Base-by-base conservation (phyloP, 2,797 vertebrate genomes). In the Enteromius thamalakanensis region DNA sequence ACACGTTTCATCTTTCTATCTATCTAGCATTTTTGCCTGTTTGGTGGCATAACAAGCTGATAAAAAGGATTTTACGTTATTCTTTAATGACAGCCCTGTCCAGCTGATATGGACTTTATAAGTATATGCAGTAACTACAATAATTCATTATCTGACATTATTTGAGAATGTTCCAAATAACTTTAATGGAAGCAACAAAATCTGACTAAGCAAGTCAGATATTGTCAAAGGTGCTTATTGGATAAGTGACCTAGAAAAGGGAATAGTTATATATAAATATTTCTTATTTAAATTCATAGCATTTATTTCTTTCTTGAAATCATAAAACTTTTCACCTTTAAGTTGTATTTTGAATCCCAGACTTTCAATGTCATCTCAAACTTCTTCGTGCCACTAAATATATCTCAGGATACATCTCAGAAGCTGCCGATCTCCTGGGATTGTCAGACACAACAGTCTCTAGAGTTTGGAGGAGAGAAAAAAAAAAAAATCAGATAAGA, bases 281-380 rank as follows among this genome's bases (percentile, higher is more conserved):
- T 32, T 71, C 8, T 32, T 19, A 49, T 49, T 71, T 71, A 49
- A 71, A 71, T 15, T 29, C 15, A 6, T 71, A 70, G 6, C n/a
- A 69, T 42, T 7, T 69, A 2, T 49, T 10, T 47, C 1, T 29
- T 3, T 32, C 26, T 49, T 17, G 0, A 2, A 10, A 11, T 49
- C 26, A 1, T 49, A 51, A 72, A 72, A 32, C 29, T 75, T 40
- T 76, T 76, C 12, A 76, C 12, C 34, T 58, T 76, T 32, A 42
- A 60, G 53, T 42, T 60, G 32, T 23, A 58, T 76, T 58, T 40
- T 76, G 6, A 60, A 60, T 42, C 53, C 21, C 8, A 60, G 34
- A 60, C 37, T 76, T 60, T 76, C n/a, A 60, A 76, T 42, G 8
- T 42, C 34, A 76, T 60, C n/a, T 76, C 53, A 60, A 11, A 60